Evolutionary conservation across 2,888 invertebrate genomes (phyloP).

Genomic region (Eupelmus urozonus): DNA sequence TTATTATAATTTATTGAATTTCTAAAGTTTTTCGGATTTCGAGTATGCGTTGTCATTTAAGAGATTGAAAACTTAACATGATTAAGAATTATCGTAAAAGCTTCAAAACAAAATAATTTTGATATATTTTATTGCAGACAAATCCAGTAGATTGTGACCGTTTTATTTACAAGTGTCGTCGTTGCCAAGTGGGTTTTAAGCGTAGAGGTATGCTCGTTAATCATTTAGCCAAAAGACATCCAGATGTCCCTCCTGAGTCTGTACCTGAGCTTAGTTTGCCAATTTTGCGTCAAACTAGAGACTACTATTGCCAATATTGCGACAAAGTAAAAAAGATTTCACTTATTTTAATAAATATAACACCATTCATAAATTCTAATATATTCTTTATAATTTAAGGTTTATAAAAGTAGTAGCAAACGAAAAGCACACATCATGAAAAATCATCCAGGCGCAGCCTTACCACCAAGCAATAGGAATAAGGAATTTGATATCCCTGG

Average conservation of each 20-base stretch:
- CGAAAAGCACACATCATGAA: conserved; percentile 89
- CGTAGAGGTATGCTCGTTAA: conserved; percentile 91
- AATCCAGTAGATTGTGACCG: conserved; percentile 84
- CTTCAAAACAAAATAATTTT: background rate
- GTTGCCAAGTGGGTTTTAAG: conserved; percentile 87
- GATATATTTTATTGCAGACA: conserved; percentile 63
- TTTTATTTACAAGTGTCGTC: conserved; percentile 87
- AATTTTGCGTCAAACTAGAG: conserved; percentile 86
- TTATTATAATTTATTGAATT: too few relatives aligned
- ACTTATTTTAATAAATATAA: background rate
- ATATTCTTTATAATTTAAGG: conserved; percentile 68
- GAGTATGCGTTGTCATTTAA: too few relatives aligned
- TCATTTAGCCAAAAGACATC: conserved; percentile 89
- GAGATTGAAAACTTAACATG: too few relatives aligned
- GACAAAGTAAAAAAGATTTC: conserved; percentile 80
- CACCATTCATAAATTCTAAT: conserved; percentile 21
- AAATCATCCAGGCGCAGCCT: conserved; percentile 88
- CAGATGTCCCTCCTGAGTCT: conserved; percentile 82
- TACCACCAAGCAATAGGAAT: conserved; percentile 80
- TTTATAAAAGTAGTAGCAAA: conserved; percentile 91
- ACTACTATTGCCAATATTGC: conserved; percentile 92
- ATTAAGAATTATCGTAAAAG: background rate
- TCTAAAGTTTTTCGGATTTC: too few relatives aligned
- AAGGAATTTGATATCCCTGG: conserved; percentile 77
- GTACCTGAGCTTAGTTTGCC: conserved; percentile 88